These are phyloP conservation scores for Brachyrhaphis roseni DNA, from an alignment of 2,797 vertebrate genomes.

Conservation along the genomic window DNA sequence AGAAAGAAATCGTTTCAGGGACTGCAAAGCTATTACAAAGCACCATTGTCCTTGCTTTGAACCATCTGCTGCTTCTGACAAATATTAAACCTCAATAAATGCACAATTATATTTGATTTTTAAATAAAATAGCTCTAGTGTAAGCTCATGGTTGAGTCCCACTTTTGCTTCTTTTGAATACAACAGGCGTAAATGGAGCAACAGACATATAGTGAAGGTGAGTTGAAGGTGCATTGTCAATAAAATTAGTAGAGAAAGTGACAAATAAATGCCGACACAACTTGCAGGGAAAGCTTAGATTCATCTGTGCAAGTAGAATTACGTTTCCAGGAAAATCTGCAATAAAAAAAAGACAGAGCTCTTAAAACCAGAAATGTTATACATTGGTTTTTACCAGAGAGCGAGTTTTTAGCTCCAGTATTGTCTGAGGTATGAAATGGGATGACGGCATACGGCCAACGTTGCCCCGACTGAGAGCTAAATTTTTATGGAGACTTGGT, in stretches of 20 bases:
- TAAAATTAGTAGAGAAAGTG: background rate
- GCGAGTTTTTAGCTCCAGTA: background rate
- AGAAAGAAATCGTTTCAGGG: background rate
- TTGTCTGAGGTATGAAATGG: background rate
- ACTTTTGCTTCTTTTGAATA: background rate
- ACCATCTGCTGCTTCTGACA: background rate
- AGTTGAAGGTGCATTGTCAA: no score
- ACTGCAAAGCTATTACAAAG: slow-evolving; percentile 1
- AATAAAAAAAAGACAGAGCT: background rate
- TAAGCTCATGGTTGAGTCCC: background rate
- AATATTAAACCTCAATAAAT: background rate
- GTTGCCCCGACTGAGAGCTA: background rate
- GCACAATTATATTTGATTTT: background rate
- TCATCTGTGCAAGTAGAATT: background rate
- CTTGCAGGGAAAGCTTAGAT: background rate
- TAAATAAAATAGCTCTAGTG: background rate
- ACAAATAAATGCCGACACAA: background rate
- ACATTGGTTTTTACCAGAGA: background rate
- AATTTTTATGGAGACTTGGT: background rate
- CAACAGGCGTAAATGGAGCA: background rate
- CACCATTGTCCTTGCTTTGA: background rate
- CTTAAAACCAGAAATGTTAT: background rate
- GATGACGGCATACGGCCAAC: slow-evolving; percentile 1
- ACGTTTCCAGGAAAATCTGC: background rate
- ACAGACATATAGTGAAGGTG: background rate